Base-by-base conservation (phyloP, 2,888 invertebrate genomes). In the Allygus modestus region DNA sequence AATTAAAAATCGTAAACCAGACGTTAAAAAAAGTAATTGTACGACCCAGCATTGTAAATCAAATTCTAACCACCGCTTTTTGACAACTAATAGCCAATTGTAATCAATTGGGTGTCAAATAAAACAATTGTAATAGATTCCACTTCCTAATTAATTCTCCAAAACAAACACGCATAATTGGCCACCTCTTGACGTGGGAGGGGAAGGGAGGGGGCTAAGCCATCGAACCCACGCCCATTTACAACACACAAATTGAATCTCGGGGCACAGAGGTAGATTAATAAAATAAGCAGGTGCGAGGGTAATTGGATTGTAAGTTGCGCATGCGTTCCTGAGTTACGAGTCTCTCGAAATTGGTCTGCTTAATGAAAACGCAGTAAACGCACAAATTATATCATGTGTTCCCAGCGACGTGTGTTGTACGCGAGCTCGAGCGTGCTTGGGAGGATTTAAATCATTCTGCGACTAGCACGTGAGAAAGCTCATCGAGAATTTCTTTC, bases 131-230 rank as follows among this genome's bases (percentile, higher is more conserved):
- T 28, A 65, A 65, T 65, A 5, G 28, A 65, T 65, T 65, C 28
- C 12, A 26, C 65, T 28, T 65, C 46, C 12, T 65, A 65, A 65
- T 65, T 65, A 31, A 65, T 28, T 28, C 15, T 28, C 28, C 28
- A 65, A 65, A 65, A 65, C 65, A 65, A 58, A 58, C 58, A 58
- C 17, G 5, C 51, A 58, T 58, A 58, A 58, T 58, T 31, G 1
- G 17, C 28, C 28, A 0, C 26, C 65, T 28, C 17, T 7, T 12
- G 12, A 4, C 65, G 65, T 65, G 12, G 65, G 31, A 26, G 31
- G 31, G 65, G 65, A 15, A 26, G 31, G 31, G 65, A 28, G 65
- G 28, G 11, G 65, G 17, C 31, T 15, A 58, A 58, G 23, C 20
- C 23, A 4, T 20, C 58, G 23, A 58, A 65, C 65, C 58, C 58